Evolutionary conservation across 1,140 invertebrate genomes (phyloP).

Genomic region (Ctenoplectra terminalis): DNA sequence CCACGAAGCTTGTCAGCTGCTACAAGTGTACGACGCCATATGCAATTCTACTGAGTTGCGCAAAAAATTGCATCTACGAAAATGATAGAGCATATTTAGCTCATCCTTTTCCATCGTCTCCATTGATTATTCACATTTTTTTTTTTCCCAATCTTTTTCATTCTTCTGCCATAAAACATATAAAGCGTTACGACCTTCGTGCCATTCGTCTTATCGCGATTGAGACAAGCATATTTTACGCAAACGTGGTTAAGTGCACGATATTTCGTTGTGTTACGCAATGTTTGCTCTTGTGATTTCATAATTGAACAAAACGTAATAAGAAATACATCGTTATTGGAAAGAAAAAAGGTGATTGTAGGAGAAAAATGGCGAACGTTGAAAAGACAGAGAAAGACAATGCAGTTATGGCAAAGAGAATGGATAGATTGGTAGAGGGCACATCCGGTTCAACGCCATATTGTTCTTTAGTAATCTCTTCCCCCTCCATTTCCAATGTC

Average conservation of each 20-base stretch:
- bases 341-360: slow-evolving; percentile 14
- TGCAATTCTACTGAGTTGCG: slow-evolving; percentile 75
- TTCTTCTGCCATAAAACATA: background rate
- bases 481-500: slow-evolving; percentile 29
- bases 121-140: background rate
- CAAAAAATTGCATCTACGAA: slow-evolving; percentile 56
- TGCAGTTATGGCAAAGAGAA: slow-evolving; percentile 49
- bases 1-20: slow-evolving; percentile 74
- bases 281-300: slow-evolving; percentile 25
- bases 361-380: background rate
- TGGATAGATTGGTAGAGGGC: slow-evolving; percentile 61
- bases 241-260: background rate
- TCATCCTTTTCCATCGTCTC: slow-evolving; percentile 12
- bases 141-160: background rate
- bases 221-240: background rate
- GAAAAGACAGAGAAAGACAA: slow-evolving; percentile 36
- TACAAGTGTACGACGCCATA: slow-evolving; percentile 75
- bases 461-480: slow-evolving; percentile 68
- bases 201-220: background rate
- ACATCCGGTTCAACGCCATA: slow-evolving; percentile 72
- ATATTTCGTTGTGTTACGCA: slow-evolving; percentile 39
- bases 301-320: slow-evolving; percentile 35
- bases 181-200: background rate
- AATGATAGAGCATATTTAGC: slow-evolving; percentile 40
- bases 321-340: slow-evolving; percentile 27